Percentiles rank a stretch among this genome's conserved stretches.
phyloP scores from a whole-genome alignment of 2,797 vertebrate species.

The Enteromius argenteus region DNA sequence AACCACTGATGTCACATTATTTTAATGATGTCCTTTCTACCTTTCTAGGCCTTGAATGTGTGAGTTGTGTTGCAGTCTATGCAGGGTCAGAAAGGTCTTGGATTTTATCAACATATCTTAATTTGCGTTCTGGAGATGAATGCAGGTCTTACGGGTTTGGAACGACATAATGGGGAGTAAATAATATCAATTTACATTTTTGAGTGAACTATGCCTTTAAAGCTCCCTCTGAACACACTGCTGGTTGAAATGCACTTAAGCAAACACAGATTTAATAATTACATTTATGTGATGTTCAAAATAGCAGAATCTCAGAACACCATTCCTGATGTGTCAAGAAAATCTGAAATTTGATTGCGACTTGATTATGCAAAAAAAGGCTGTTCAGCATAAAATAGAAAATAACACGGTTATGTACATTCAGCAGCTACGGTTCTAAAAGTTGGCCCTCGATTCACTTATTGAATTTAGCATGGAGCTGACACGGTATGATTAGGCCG shows the following conservation, averaged over 20 bases:
- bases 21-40: too few relatives aligned
- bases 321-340: not conserved
- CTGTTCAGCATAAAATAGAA: not conserved
- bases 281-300: slow-evolving; percentile 10
- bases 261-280: not conserved
- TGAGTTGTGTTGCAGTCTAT: too few relatives aligned
- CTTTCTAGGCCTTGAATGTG: too few relatives aligned
- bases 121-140: too few relatives aligned
- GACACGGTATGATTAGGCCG: slow-evolving; percentile 22
- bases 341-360: not conserved
- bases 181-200: too few relatives aligned
- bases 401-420: not conserved
- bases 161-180: too few relatives aligned
- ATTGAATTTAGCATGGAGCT: not conserved
- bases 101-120: too few relatives aligned
- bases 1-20: too few relatives aligned
- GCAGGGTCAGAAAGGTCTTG: too few relatives aligned
- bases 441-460: not conserved
- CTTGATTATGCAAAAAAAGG: not conserved
- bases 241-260: not conserved
- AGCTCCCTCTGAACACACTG: not conserved
- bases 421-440: not conserved
- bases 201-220: too few relatives aligned
- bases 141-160: too few relatives aligned
- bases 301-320: not conserved